Evolutionary conservation across 2,888 invertebrate species (phyloP), one percentile per base, ranked within the genome.

Genomic region (Oeneis ivallda): DNA sequence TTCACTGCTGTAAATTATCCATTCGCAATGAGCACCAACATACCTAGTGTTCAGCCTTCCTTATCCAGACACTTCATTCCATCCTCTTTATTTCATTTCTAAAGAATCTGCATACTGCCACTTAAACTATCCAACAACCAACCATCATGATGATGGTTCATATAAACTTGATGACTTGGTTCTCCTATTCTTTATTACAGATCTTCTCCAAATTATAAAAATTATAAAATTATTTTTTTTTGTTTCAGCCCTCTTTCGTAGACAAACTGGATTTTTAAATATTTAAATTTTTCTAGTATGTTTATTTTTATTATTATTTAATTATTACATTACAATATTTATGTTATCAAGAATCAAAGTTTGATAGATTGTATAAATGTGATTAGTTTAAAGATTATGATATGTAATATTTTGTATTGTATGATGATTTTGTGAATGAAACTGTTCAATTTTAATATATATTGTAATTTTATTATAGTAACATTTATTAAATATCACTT

Each of bases 401-500:
- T 37, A 39, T 54, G 9, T 17, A 39, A 54, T 17, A 54, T 39
- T 9, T 39, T 39, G 15, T 10, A 15, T 1, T 10, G n/a, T n/a
- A 19, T 52, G 49, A 49, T 60, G 54, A 49, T 60, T 62, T 8
- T 64, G 19, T 49, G n/a, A 66, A 62, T 62, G 45, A 49, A 59
- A 59, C 39, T 47, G 34, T 32, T 45, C 62, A 53, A 54, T 49
- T 63, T 53, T 47, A 45, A 54, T 17, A 11, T 39, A 50, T 49
- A 62, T 47, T 49, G 53, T 58, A 45, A 26, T 26, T 60, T 64
- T 54, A 45, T 34, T 37, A 47, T 9, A 62, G 50, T 60, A 13
- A 60, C 43, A 57, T 47, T 53, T 61, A 63, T 61, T 61, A 63
- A 53, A 59, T 54, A n/a, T n/a, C n/a, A n/a, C n/a, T n/a, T n/a